phyloP scores from a whole-genome alignment of 2,113 vertebrate genomes.

The Solenodon paradoxus region DNA sequence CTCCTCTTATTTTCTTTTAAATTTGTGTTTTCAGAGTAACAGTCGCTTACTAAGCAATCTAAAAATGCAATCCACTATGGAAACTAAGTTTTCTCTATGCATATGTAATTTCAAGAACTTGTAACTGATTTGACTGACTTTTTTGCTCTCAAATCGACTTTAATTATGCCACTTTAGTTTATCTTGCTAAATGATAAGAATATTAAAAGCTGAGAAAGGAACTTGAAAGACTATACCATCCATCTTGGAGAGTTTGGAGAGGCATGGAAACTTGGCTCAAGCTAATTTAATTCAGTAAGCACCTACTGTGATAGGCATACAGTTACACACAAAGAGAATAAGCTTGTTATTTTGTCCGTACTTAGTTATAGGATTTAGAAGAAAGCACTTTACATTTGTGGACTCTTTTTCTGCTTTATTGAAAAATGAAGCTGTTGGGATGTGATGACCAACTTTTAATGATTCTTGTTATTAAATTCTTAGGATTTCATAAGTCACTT shows the following conservation, averaged over 20 bases:
- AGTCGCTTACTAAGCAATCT: not conserved
- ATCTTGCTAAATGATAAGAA: not conserved
- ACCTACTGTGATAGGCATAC: not conserved
- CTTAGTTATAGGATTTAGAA: not conserved
- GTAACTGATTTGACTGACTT: not conserved
- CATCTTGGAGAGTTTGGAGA: not conserved
- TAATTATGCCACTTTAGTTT: not conserved
- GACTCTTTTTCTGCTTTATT: not conserved
- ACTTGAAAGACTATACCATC: not conserved
- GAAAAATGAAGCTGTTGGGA: not conserved
- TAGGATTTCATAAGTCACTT: slow-evolving; percentile 50
- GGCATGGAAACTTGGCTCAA: not conserved
- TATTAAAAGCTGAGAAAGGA: not conserved
- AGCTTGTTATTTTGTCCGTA: not conserved
- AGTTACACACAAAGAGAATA: not conserved
- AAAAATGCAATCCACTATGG: not conserved
- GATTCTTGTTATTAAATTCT: not conserved
- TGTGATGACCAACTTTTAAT: not conserved
- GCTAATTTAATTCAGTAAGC: not conserved
- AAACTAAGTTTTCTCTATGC: not conserved
- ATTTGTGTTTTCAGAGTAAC: not conserved
- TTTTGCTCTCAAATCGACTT: not conserved
- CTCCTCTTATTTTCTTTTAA: not conserved
- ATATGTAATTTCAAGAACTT: not conserved
- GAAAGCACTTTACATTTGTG: not conserved